Evolutionary conservation across 2,888 invertebrate species (phyloP).

Genomic region (Pachymerium ferrugineum): DNA sequence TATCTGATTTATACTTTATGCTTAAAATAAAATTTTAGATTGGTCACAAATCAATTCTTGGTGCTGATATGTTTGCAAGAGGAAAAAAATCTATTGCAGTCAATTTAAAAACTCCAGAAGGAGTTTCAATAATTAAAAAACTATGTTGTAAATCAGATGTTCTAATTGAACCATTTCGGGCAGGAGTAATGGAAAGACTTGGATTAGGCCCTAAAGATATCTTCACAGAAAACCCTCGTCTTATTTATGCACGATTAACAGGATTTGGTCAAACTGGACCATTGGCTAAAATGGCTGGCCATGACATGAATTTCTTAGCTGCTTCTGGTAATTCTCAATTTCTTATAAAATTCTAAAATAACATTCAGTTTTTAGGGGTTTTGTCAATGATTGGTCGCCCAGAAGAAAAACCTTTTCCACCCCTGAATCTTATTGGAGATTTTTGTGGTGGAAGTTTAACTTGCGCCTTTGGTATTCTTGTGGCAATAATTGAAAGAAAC

Average conservation of each 20-base stretch:
- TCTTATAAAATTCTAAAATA: constrained; percentile 72
- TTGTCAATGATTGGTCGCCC: constrained; percentile 71
- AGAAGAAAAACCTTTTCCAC: constrained; percentile 62
- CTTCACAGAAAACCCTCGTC: constrained; percentile 61
- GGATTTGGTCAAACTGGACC: constrained; percentile 86
- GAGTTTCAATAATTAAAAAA: constrained; percentile 62
- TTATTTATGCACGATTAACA: constrained; percentile 87
- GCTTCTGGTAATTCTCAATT: constrained; percentile 73
- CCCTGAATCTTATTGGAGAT: constrained; percentile 83
- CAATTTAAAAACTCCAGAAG: constrained; percentile 69
- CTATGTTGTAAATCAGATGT: constrained; percentile 74
- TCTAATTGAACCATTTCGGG: constrained; percentile 85
- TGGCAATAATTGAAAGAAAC: constrained; percentile 76
- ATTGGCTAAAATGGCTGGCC: constrained; percentile 74
- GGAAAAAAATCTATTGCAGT: constrained; percentile 79
- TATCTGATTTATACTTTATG: too few relatives aligned
- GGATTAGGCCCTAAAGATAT: constrained; percentile 75
- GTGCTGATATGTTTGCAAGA: constrained; percentile 54
- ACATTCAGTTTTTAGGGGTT: too few relatives aligned
- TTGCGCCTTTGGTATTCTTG: constrained; percentile 80
- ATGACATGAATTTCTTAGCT: constrained; percentile 92
- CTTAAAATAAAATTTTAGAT: too few relatives aligned
- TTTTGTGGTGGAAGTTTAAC: constrained; percentile 92
- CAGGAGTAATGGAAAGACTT: constrained; percentile 88
- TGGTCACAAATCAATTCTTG: background rate